A percentile compares a stretch with the other conserved stretches of the same genome.
phyloP scores from a whole-genome alignment of 2,888 invertebrate genomes.

The Odontocolon sp. region DNA sequence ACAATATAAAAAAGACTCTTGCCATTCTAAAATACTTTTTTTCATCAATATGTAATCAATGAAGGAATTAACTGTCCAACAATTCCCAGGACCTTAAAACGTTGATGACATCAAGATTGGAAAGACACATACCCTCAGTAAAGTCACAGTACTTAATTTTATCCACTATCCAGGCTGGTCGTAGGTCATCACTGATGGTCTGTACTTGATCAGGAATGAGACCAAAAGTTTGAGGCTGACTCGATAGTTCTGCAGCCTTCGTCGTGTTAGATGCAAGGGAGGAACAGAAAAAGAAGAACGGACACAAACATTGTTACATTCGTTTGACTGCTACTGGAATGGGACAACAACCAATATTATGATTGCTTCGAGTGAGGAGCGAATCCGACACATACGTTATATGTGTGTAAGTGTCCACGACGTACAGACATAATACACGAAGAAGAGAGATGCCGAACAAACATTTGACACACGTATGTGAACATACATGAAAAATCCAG shows the following conservation, averaged over 20 bases:
- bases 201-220: background rate
- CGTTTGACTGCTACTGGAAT: slow-evolving; percentile 55
- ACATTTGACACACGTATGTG: background rate
- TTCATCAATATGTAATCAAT: too few species aligned
- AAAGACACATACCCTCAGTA: too few species aligned
- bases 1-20: too few species aligned
- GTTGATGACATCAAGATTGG: too few species aligned
- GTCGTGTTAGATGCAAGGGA: background rate
- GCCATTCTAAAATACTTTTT: too few species aligned
- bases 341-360: slow-evolving; percentile 59
- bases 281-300: slow-evolving; percentile 6
- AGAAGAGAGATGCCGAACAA: slow-evolving; percentile 2
- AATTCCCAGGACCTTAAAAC: too few species aligned
- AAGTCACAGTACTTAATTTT: too few species aligned
- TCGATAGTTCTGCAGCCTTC: background rate
- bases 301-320: slow-evolving; percentile 37
- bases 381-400: slow-evolving; percentile 41
- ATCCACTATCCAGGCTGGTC: too few species aligned
- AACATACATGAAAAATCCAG: slow-evolving; percentile 5
- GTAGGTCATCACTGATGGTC: background rate
- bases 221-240: background rate
- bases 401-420: slow-evolving; percentile 43
- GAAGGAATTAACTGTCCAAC: too few species aligned
- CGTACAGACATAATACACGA: slow-evolving; percentile 47
- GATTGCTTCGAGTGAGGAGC: slow-evolving; percentile 53